Percentiles rank a stretch among this genome's conserved stretches.
Conservation (phyloP, 2,113 vertebrate species). For the Thunnus maccoyii region DNA sequence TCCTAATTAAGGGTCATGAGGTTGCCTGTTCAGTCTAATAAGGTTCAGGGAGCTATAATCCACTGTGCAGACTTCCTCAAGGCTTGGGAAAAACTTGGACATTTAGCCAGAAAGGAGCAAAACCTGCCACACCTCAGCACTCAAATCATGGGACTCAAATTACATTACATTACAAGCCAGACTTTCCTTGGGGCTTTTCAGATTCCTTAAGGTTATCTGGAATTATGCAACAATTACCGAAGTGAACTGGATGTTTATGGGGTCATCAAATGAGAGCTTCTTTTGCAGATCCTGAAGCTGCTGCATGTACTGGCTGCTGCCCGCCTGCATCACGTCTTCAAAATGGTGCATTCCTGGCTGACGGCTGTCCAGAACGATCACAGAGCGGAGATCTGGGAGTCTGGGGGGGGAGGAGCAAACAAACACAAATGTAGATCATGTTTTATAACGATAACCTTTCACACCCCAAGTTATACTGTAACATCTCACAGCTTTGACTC, state of each 20-base stretch:
- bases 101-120: neutral
- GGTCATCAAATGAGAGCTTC: slow-evolving; percentile 87
- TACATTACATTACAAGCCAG: too few relatives aligned
- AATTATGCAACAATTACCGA: slow-evolving; percentile 86
- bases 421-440: neutral
- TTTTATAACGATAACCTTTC: neutral
- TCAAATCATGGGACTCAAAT: too few relatives aligned
- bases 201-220: neutral
- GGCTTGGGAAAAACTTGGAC: neutral
- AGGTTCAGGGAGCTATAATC: too few relatives aligned
- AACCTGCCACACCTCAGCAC: too few relatives aligned
- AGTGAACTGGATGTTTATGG: slow-evolving; percentile 96
- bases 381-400: slow-evolving; percentile 89
- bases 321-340: slow-evolving; percentile 90
- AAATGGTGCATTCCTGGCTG: slow-evolving; percentile 88
- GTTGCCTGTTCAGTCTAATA: neutral
- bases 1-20: too few relatives aligned
- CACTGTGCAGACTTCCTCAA: too few relatives aligned
- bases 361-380: slow-evolving; percentile 87
- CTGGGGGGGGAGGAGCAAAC: slow-evolving; percentile 70
- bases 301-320: slow-evolving; percentile 79
- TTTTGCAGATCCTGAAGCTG: slow-evolving; percentile 85
- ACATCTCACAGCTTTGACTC: neutral
- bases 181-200: too few relatives aligned
- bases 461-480: too few relatives aligned